Base-by-base conservation (phyloP, 2,888 invertebrate species). In the Xestoiulus laeticollis region DNA sequence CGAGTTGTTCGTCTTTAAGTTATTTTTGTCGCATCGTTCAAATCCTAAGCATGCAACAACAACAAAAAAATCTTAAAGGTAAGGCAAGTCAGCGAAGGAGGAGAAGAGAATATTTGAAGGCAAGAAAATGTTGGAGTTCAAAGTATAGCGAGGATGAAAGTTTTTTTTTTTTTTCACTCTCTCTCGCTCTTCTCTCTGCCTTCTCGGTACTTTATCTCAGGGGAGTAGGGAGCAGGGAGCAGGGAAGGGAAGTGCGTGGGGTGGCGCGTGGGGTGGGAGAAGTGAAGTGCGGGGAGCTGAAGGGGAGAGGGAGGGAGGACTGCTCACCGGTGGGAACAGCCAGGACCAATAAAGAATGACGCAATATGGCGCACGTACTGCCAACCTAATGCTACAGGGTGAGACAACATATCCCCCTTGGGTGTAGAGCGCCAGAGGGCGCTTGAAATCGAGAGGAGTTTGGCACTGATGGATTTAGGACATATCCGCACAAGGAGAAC, bases 11-110 rank as follows among this genome's bases (percentile, higher is more conserved):
- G 53, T 19, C 53, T 53, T 53, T 53, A 53, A 53, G 53, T 53
- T 53, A 53, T 53, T 53, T 53, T 53, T 53, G 53, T 53, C 53
- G 53, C 53, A 53, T 53, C 53, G 53, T 53, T 53, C 53, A 53
- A 19, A 53, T 53, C 53, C 53, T 19, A 19, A 53, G 53, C 53
- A 53, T 53, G 53, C 16, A 53, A n/a, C n/a, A n/a, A n/a, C n/a
- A 38, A 38, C 2, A n/a, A 53, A 53, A 53, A 53, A 53, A 53
- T 53, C 53, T 10, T 53, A 38, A 53, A 53, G 53, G 53, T 53
- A 53, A 53, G 53, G 53, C 53, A 48, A 48, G 48, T 48, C 48
- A 48, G 48, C 48, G 48, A 48, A 48, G 48, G 48, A 48, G 48
- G 48, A 53, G n/a, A n/a, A 53, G 53, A 53, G 53, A 53, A 53